Evolutionary conservation across 1,140 invertebrate species (phyloP), one percentile per base, ranked within the genome.

Genomic region (Colletes gigas): DNA sequence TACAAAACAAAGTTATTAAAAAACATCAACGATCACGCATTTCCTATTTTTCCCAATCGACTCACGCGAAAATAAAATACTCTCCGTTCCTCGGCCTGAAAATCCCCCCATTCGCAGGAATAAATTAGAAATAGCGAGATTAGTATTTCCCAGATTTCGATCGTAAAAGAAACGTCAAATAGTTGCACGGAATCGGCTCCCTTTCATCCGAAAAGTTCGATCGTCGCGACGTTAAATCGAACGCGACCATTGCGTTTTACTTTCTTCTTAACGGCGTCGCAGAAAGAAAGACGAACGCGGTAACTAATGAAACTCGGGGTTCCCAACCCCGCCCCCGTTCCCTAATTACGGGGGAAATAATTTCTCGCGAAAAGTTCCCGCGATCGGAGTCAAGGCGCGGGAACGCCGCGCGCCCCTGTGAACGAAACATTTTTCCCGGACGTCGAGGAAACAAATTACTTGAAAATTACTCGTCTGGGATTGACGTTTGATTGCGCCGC

Each of bases 381-480:
- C 60, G 70, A 65, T 79, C 71, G 60, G 55, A 86, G 86, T 73
- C 87, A 81, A 86, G 84, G 78, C 81, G 79, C 55, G 57, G 19
- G 21, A 17, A 50, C 44, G 15, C 39, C 21, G 17, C 50, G 57
- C 62, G 69, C n/a, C 52, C 54, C 71, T n/a, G 60, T 60, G 79
- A 77, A 80, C 72, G 85, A 82, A 88, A 88, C 81, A 88, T 85
- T 85, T 82, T 83, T 83, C 50, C 66, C 75, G 39, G 21, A 70
- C 62, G 54, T 54, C 55, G 84, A 67, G 77, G 84, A 83, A 87
- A 89, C 86, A 90, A 90, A 91, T 91, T 90, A 87, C 84, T 83
- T 71, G 86, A 88, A 89, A 91, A 90, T 91, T 89, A 89, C 88
- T 88, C 80, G 86, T 79, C 88, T 90, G 90, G 88, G 89, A 91